Conservation (phyloP, 2,888 invertebrate species). For the Volucella inflata region DNA sequence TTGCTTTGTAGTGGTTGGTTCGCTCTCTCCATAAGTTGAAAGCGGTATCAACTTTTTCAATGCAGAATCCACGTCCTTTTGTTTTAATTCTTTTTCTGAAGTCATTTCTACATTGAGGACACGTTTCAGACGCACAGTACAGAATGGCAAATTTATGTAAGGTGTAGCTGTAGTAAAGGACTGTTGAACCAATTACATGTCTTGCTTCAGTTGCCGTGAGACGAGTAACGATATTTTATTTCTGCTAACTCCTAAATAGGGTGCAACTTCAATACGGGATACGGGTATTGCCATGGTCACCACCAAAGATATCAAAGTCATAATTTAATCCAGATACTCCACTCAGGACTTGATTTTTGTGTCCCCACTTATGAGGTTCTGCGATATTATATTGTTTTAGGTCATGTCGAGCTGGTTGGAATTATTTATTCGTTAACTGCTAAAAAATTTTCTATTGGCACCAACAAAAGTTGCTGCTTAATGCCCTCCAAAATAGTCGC, state of each 20-base stretch:
- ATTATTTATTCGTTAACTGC: constrained; percentile 80
- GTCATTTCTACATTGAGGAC: constrained; percentile 48
- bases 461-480: not conserved
- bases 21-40: constrained; percentile 60
- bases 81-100: constrained; percentile 62
- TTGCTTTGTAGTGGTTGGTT: constrained; percentile 40
- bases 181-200: constrained; percentile 62
- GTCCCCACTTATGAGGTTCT: constrained; percentile 80
- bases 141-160: constrained; percentile 52
- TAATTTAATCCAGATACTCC: constrained; percentile 79
- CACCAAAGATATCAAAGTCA: constrained; percentile 80
- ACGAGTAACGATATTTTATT: constrained; percentile 24
- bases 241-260: constrained; percentile 74
- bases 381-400: constrained; percentile 80
- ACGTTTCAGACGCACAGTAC: constrained; percentile 53
- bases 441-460: constrained; percentile 77
- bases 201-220: constrained; percentile 27
- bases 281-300: constrained; percentile 77
- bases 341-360: constrained; percentile 79
- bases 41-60: constrained; percentile 54
- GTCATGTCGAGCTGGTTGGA: constrained; percentile 75
- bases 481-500: constrained; percentile 8
- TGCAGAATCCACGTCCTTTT: constrained; percentile 33
- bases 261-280: constrained; percentile 72
- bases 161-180: constrained; percentile 47